Base-by-base conservation (phyloP, 1,140 invertebrate genomes). In the Cheumatopsyche charites region DNA sequence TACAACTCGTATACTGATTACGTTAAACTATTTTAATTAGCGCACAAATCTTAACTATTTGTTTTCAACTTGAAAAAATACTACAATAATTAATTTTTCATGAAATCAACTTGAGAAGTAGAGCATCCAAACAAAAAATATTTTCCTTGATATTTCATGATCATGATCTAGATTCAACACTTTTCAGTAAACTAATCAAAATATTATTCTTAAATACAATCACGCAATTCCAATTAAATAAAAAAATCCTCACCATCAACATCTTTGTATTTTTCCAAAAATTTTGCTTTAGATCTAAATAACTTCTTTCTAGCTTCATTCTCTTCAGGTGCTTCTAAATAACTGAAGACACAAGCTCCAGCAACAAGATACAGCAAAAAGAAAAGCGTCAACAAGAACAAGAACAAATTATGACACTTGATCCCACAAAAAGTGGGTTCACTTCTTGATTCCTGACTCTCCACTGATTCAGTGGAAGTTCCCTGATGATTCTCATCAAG, bases 271-370 rank as follows among this genome's bases (percentile, higher is more conserved):
- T 82, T 79, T 11, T 76, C 67, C 70, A 88, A 79, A 78, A 92
- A 92, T 26, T 86, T 80, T 45, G 83, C 80, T 63, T 88, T 85
- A 0, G 85, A 80, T 5, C 82, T 79, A 43, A 84, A 81, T 11
- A 92, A 78, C 41, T 85, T 81, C 12, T 84, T 78, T 55, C 85
- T 82, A 1, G 88, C 80, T 23, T 85, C 79, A 52, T 84, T 81
- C 79, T 94, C 92, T 55, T 86, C 77, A 0, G 91, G 89, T 0
- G 87, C 86, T 81, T 95, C 93, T 62, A 94, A 81, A 13, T 88
- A 86, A 72, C 91, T 90, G 80, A 95, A 94, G 36, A 94, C 87
- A 36, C 90, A 80, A 0, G 90, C 91, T 0, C 92, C 93, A 58
- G 91, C 83, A 12, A 90, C 81, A 69, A 94, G 83, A 80, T 91